Evolutionary conservation across 2,113 vertebrate genomes (phyloP).

Genomic region (Ursus arctos): DNA sequence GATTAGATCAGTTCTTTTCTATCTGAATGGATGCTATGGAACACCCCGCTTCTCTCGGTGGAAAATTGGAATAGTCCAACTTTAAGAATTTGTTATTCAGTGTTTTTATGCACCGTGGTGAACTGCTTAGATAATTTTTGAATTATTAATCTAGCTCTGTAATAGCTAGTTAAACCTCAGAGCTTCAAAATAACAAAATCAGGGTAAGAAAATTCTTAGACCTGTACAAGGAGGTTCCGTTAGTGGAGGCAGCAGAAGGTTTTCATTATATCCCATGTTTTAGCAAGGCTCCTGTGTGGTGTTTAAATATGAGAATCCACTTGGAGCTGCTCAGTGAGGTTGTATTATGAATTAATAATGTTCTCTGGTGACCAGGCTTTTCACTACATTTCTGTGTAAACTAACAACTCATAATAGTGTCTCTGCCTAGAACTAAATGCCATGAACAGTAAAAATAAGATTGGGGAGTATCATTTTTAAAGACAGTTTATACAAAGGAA

Average conservation of each 20-base stretch:
- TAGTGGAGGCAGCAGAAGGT: constrained; percentile 1
- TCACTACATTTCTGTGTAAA: constrained; percentile 48
- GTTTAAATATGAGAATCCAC: not conserved
- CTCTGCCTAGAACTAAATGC: constrained; percentile 46
- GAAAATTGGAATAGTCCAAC: not conserved
- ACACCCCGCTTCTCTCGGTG: not conserved
- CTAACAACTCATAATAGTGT: constrained; percentile 52
- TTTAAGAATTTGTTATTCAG: not conserved
- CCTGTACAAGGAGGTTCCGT: not conserved
- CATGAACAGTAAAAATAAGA: constrained; percentile 63
- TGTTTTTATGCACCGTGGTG: not conserved
- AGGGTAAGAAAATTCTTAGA: not conserved
- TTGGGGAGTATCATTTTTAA: constrained; percentile 59
- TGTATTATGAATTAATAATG: constrained; percentile 61
- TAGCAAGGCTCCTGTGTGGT: not conserved
- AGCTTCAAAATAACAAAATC: constrained; percentile 5
- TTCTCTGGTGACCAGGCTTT: constrained; percentile 13
- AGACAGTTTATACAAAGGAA: constrained; percentile 52
- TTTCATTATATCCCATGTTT: not conserved
- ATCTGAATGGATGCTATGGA: not conserved
- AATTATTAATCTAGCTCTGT: not conserved
- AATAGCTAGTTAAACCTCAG: not conserved
- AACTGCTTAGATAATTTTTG: not conserved
- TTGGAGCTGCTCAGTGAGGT: not conserved
- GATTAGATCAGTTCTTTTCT: not conserved